Evolutionary conservation across 2,797 vertebrate species (phyloP), one percentile per base, ranked within the genome.

Genomic region (Podarcis lilfordi): DNA sequence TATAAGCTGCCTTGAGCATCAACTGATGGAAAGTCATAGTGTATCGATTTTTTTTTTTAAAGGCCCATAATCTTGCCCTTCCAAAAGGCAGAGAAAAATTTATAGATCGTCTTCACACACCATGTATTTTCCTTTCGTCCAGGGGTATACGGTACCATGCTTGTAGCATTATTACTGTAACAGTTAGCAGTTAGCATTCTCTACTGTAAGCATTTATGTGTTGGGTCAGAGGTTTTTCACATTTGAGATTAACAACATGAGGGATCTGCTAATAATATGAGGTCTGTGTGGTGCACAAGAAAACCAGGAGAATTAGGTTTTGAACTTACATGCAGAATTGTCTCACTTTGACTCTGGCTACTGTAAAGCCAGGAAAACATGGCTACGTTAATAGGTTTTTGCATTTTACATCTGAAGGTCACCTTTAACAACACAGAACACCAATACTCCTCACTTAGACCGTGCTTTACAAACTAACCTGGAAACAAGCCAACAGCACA

Each of bases 381-480:
- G 1, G 45, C 79, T 4, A n/a, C 85, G 89, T 85, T 43, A 50
- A 1, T 4, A 86, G 61, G 15, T 27, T 85, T n/a, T 83, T 11
- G 10, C 43, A 88, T 90, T 91, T 80, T 69, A 82, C 1, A 66
- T 15, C n/a, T 74, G 7, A 92, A 91, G 40, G 78, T 88, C 89
- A 87, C 45, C 29, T 88, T 77, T 84, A 29, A 55, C 69, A 68
- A n/a, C 19, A 80, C 11, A 86, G 91, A 91, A 40, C 29, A 27
- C 55, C 66, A 87, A 77, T 86, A 21, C 13, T 75, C 8, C 13
- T 21, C 27, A 80, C 1, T 71, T 25, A 90, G 68, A 32, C 80
- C 91, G 81, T 66, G 76, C 37, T 84, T 90, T 74, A 66, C 83
- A 89, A n/a, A 87, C 29, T 23, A 8, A 2, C 8, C 82, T 82